Evolutionary conservation across 2,797 vertebrate species (phyloP).

Genomic region (Lutra lutra): DNA sequence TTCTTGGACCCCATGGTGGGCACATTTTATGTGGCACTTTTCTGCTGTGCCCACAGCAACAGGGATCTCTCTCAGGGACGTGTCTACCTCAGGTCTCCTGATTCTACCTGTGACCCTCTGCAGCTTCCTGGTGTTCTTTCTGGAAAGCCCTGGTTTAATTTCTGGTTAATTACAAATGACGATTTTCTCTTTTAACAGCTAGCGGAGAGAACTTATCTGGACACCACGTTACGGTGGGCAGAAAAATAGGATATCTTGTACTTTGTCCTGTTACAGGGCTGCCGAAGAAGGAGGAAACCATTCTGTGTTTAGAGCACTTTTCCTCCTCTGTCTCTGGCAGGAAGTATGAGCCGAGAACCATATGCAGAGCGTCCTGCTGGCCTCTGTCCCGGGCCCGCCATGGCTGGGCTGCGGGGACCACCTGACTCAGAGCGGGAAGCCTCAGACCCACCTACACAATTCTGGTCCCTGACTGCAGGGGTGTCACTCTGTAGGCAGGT

Average conservation of each 20-base stretch:
- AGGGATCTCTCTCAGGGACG: not conserved
- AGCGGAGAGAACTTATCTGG: fast-evolving
- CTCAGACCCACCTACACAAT: not conserved
- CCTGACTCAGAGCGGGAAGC: not conserved
- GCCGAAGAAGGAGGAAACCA: fast-evolving
- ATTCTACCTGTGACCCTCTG: too few relatives aligned
- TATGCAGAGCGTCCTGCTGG: fast-evolving
- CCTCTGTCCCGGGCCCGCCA: fast-evolving
- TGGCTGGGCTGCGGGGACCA: fast-evolving
- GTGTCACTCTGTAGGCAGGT: not conserved
- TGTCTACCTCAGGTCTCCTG: not conserved
- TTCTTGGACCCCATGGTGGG: fast-evolving
- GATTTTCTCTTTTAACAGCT: not conserved
- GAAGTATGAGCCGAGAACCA: fast-evolving
- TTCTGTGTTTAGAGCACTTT: too few relatives aligned
- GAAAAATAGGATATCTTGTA: fast-evolving
- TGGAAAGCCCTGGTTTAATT: not conserved
- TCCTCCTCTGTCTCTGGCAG: not conserved
- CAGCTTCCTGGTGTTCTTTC: not conserved
- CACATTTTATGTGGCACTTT: not conserved
- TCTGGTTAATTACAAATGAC: not conserved
- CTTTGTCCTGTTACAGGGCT: too few relatives aligned
- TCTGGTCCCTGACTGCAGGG: not conserved
- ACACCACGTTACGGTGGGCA: fast-evolving
- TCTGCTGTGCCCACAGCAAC: not conserved